A percentile compares a stretch with the other conserved stretches of the same genome.
These are phyloP conservation scores for Todiramphus chloris DNA, from an alignment of 2,113 vertebrate species.

Conservation along the genomic window DNA sequence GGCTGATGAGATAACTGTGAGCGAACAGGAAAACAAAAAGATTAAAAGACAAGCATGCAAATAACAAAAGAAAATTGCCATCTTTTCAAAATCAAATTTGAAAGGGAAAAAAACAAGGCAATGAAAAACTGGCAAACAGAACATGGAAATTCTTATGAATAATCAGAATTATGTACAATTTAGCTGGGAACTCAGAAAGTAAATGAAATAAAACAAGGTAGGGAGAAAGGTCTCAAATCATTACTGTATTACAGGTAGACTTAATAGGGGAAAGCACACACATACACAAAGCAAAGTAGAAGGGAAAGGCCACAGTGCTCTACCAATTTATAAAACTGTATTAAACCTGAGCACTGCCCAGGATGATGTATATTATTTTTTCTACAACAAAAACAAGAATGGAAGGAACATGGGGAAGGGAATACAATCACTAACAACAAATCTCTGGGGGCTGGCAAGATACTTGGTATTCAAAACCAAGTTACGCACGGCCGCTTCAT, in stretches of 20 bases:
- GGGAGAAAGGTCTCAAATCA: neutral
- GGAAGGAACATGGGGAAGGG: neutral
- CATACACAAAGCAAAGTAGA: neutral
- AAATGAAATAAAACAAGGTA: neutral
- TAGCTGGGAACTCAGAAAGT: neutral
- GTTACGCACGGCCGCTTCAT: neutral
- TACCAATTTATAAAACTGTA: neutral
- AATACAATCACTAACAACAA: neutral
- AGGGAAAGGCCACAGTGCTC: neutral
- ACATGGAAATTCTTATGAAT: neutral
- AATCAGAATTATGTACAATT: neutral
- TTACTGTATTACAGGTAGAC: neutral
- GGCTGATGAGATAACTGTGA: slow-evolving; percentile 35
- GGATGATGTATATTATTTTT: neutral
- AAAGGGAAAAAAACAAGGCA: neutral
- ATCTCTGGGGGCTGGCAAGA: neutral
- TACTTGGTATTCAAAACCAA: neutral
- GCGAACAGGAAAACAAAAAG: slow-evolving; percentile 41
- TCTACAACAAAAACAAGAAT: neutral
- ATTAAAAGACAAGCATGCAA: slow-evolving; percentile 31
- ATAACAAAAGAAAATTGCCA: slow-evolving; percentile 15
- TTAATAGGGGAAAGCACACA: neutral
- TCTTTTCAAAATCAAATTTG: neutral
- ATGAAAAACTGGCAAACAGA: neutral
- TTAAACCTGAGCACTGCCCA: neutral